These are phyloP conservation scores for Phymastichus coffea DNA, from an alignment of 1,140 invertebrate genomes.

Conservation along the genomic window DNA sequence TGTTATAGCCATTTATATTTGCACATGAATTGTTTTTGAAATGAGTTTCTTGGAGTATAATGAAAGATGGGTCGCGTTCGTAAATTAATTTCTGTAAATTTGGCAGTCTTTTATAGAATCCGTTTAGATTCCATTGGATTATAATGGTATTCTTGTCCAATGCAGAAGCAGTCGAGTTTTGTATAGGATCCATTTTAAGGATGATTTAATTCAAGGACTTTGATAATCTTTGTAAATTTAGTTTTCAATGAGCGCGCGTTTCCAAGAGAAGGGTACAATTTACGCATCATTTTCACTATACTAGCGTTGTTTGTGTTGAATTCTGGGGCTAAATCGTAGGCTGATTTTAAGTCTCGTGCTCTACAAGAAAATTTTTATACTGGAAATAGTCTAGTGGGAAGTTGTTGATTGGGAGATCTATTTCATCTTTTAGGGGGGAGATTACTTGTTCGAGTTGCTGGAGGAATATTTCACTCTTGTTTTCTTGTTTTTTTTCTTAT, in stretches of 20 bases:
- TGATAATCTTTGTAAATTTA: not conserved
- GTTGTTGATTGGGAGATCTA: no score
- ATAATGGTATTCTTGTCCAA: not conserved
- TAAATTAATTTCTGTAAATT: slow-evolving; percentile 19
- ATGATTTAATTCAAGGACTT: not conserved
- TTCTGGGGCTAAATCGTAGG: no score
- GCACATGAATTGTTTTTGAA: slow-evolving; percentile 32
- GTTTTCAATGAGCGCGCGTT: not conserved
- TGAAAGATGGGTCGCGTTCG: slow-evolving; percentile 20
- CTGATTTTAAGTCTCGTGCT: no score
- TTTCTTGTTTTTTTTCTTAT: no score
- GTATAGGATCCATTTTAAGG: not conserved
- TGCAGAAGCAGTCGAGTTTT: not conserved
- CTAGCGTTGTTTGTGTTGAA: no score
- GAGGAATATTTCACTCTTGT: no score
- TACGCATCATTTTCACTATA: not conserved
- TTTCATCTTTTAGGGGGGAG: no score
- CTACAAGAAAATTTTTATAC: no score
- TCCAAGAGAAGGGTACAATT: not conserved
- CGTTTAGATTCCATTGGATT: slow-evolving; percentile 32
- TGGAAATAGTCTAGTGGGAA: no score
- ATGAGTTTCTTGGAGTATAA: slow-evolving; percentile 41
- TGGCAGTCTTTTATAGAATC: slow-evolving; percentile 9
- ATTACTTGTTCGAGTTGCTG: no score
- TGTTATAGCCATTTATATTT: slow-evolving; percentile 29